Percentiles rank a stretch among this genome's conserved stretches.
Evolutionary conservation across 37 sponge, comb jelly and placozoan species (phyloP).

Genomic region (Aplysina aerophoba): DNA sequence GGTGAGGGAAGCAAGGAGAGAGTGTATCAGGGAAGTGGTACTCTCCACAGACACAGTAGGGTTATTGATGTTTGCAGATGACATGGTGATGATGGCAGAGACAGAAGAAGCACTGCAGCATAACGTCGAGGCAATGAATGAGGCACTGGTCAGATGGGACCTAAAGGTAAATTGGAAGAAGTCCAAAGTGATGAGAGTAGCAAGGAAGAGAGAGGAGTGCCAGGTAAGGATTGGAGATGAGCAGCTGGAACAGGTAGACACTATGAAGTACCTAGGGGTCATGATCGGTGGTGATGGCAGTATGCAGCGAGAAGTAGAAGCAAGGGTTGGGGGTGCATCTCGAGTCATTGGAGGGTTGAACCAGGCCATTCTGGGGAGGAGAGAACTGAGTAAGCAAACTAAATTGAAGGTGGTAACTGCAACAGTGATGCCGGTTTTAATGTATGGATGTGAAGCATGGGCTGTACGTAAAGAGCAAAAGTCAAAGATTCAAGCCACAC

Average conservation of each 20-base stretch:
- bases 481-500: constrained; percentile 10
- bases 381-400: constrained; percentile 1
- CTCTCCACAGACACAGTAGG: no score
- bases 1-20: no score
- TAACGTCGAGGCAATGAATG: constrained; percentile 1
- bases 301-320: constrained; percentile 14
- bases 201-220: background rate
- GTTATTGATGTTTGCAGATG: no score
- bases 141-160: constrained; percentile 5
- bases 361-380: constrained; percentile 2
- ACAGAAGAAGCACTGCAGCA: background rate
- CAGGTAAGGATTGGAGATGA: background rate
- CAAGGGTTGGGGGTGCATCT: constrained; percentile 2
- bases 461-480: background rate
- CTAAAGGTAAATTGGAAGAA: constrained; percentile 19
- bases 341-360: constrained; percentile 8
- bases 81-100: no score
- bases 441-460: constrained; percentile 21
- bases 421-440: constrained; percentile 4
- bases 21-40: no score
- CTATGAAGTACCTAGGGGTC: background rate
- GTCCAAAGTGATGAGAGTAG: constrained; percentile 5
- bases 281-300: constrained; percentile 14
- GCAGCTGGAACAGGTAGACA: constrained; percentile 9
- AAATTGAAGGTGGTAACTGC: background rate